These are phyloP conservation scores for Toxonevra muliebris DNA, from an alignment of 2,888 invertebrate genomes.

Conservation along the genomic window DNA sequence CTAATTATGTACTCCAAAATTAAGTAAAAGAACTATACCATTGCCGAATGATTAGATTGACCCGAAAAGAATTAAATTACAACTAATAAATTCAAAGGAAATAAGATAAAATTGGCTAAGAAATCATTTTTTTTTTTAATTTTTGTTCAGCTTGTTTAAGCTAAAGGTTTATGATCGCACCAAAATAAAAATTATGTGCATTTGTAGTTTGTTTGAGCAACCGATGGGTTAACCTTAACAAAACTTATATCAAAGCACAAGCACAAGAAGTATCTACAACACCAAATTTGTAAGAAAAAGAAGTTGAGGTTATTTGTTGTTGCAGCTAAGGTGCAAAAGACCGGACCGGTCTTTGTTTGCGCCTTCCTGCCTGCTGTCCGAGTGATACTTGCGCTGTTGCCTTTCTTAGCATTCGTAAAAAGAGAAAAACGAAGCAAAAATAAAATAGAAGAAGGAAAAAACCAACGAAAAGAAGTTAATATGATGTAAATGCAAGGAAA, in stretches of 20 bases:
- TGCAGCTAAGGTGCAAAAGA: conserved; percentile 28
- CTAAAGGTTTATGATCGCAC: too few species aligned
- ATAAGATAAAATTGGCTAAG: too few species aligned
- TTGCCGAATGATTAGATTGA: too few species aligned
- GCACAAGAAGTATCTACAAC: neutral
- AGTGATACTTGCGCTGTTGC: neutral
- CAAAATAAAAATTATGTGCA: too few species aligned
- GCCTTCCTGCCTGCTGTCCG: neutral
- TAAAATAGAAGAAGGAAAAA: neutral
- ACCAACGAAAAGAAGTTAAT: too few species aligned
- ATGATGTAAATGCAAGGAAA: neutral
- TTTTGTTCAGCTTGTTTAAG: too few species aligned
- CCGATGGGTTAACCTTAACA: neutral
- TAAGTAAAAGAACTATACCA: too few species aligned
- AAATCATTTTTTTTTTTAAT: too few species aligned
- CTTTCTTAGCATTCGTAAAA: neutral
- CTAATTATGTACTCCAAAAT: too few species aligned
- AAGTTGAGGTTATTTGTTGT: conserved; percentile 1
- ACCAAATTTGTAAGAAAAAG: neutral
- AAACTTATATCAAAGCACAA: neutral
- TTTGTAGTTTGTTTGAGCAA: neutral
- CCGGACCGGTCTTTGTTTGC: conserved; percentile 19
- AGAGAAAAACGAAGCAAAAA: neutral
- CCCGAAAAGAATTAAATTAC: too few species aligned
- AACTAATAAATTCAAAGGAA: too few species aligned